A percentile compares a stretch with the other conserved stretches of the same genome.
Evolutionary conservation across 2,113 vertebrate species (phyloP).

Genomic region (Columba livia): DNA sequence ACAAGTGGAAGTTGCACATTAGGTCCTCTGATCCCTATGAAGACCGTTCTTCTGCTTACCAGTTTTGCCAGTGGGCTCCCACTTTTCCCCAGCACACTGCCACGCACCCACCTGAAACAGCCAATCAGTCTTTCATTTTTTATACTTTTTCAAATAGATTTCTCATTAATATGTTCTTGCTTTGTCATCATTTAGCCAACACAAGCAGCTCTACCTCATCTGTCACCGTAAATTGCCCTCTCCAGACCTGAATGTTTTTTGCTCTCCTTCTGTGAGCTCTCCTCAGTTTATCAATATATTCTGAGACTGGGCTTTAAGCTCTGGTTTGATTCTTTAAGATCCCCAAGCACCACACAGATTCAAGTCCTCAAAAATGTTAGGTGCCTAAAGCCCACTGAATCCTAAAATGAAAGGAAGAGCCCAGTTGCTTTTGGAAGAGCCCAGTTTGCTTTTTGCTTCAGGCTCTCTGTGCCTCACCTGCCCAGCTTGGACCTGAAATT

Average conservation of each 20-base stretch:
- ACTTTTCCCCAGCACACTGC: background rate
- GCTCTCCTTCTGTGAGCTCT: background rate
- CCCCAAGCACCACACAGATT: background rate
- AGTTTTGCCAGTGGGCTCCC: background rate
- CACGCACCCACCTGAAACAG: background rate
- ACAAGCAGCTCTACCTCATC: background rate
- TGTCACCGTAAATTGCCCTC: background rate
- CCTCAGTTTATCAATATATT: background rate
- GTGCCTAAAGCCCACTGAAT: background rate
- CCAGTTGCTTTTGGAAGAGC: background rate
- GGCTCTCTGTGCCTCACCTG: background rate
- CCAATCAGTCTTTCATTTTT: background rate
- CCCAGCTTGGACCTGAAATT: background rate
- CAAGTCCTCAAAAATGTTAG: background rate
- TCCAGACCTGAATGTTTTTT: background rate
- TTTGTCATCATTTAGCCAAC: background rate
- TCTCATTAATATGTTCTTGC: background rate
- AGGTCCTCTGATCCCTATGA: background rate
- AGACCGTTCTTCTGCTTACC: background rate
- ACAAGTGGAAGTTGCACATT: background rate
- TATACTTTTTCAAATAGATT: background rate
- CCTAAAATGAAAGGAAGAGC: background rate
- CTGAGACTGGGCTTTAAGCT: background rate
- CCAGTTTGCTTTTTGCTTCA: background rate
- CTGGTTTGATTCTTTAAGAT: background rate